Evolutionary conservation across 92 coral and sea anemone genomes (phyloP).

Genomic region (Nematostella vectensis): DNA sequence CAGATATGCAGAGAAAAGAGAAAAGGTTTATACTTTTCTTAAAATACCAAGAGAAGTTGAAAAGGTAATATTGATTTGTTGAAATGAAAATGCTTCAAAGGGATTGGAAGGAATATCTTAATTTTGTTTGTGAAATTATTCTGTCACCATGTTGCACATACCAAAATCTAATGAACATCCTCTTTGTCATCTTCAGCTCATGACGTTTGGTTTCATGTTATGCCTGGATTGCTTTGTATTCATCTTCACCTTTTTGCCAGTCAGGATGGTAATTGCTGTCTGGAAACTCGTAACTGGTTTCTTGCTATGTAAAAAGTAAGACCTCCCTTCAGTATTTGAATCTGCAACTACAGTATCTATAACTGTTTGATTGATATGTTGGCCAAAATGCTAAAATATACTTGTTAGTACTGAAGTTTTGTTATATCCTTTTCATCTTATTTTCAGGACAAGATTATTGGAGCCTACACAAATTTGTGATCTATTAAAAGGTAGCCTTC

Average conservation of each 20-base stretch:
- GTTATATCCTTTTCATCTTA: neutral
- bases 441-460: constrained; percentile 47
- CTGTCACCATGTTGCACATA: no score
- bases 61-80: constrained; percentile 43
- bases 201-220: constrained; percentile 96
- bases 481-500: constrained; percentile 62
- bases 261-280: constrained; percentile 71
- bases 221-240: constrained; percentile 93
- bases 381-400: no score
- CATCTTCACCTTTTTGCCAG: constrained; percentile 89
- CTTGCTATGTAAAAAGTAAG: constrained; percentile 64
- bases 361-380: no score
- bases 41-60: constrained; percentile 94
- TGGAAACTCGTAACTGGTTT: constrained; percentile 62
- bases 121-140: no score
- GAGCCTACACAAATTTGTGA: constrained; percentile 83
- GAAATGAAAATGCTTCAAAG: no score
- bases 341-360: no score
- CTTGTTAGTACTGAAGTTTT: no score
- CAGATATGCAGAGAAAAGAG: constrained; percentile 73
- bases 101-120: no score
- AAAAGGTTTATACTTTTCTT: constrained; percentile 86
- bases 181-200: constrained; percentile 64
- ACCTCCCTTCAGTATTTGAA: no score
- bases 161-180: no score